Evolutionary conservation across 2,888 invertebrate species (phyloP), one percentile per base, ranked within the genome.

Genomic region (Orchesella flavescens): DNA sequence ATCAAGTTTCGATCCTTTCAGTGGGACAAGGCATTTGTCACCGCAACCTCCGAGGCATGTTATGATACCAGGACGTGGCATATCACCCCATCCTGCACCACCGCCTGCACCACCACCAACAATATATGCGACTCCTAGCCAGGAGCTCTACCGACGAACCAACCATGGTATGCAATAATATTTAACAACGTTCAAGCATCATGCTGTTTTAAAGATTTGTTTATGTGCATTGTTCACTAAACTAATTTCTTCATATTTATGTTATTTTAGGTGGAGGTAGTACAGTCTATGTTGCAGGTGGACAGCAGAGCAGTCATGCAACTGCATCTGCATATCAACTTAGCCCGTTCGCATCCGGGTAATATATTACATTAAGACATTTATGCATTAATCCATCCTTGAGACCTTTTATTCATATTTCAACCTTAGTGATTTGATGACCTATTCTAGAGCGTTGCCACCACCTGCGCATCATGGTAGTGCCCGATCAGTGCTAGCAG

Each of bases 381-480:
- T n/a, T n/a, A n/a, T n/a, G n/a, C n/a, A n/a, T n/a, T 55, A 46
- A 5, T 34, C 34, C 34, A 34, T 4, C 2, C 34, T 34, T 34
- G 34, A 4, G 34, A 34, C 34, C 34, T 34, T 34, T 34, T 34
- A 34, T 4, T 7, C 34, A 34, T 34, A 34, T 34, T 34, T 34
- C 34, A 34, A 34, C 34, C 34, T 7, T 34, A 34, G 34, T 34
- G 34, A 34, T 34, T 34, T 34, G 34, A 34, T 34, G 7, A 4
- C 34, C 34, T 34, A 34, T 7, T 92, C 91, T 89, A 92, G 93
- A 88, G 93, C 93, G 85, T 91, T 95, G 57, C 96, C n/a, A 68
- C 96, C 96, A 12, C 94, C 95, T 69, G 96, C 96, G 21, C 96
- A 95, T 91, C 95, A 95, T 91, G 94, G 94, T 88, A 93, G 93